These are phyloP conservation scores for Selenia dentaria DNA, from an alignment of 2,888 invertebrate species.

Conservation along the genomic window DNA sequence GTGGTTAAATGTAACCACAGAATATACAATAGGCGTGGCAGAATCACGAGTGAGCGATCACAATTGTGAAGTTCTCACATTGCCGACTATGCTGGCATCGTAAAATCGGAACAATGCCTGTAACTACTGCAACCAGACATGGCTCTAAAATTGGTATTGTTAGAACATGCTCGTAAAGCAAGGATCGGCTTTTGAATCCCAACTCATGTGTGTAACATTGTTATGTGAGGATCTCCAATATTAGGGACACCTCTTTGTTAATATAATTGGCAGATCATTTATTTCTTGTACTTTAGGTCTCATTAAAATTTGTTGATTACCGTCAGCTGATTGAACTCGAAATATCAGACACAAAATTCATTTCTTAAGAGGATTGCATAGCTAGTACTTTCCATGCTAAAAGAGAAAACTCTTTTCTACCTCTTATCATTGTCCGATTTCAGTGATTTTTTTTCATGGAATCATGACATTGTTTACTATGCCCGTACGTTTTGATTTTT, in stretches of 20 bases:
- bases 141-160: constrained; percentile 70
- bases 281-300: constrained; percentile 16
- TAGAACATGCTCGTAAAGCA: constrained; percentile 66
- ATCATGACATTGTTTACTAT: too few species aligned
- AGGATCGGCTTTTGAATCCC: constrained; percentile 60
- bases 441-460: too few species aligned
- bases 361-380: too few species aligned
- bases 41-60: constrained; percentile 24
- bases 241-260: constrained; percentile 46
- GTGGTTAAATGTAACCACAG: neutral
- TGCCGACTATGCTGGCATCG: constrained; percentile 38
- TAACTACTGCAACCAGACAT: constrained; percentile 64
- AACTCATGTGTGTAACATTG: constrained; percentile 64
- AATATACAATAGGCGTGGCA: constrained; percentile 1
- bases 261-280: constrained; percentile 28
- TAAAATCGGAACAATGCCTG: constrained; percentile 65
- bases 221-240: constrained; percentile 52
- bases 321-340: too few species aligned
- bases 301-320: neutral
- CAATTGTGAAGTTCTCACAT: constrained; percentile 33
- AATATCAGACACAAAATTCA: neutral
- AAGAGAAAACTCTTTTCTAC: too few species aligned
- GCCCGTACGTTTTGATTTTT: too few species aligned
- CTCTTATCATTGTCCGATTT: too few species aligned
- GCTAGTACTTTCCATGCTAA: too few species aligned